phyloP scores from a whole-genome alignment of 2,797 vertebrate genomes.

The Valencia hispanica region DNA sequence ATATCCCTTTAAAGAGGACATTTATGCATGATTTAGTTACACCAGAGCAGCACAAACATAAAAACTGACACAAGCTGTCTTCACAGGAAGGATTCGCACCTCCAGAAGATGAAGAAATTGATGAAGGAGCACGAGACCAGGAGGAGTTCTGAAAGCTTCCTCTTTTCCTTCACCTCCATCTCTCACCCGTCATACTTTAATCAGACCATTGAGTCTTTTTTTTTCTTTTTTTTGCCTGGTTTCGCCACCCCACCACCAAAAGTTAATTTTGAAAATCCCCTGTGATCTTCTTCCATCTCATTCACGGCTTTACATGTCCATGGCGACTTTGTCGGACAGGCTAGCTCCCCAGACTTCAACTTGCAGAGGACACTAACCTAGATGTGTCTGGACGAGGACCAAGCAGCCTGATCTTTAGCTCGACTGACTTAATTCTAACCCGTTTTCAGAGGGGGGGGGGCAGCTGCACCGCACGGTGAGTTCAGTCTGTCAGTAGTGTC shows the following conservation, averaged over 20 bases:
- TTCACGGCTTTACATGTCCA: conserved; percentile 42
- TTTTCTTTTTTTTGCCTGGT: conserved; percentile 19
- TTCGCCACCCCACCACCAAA: background rate
- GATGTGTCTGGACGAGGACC: conserved; percentile 45
- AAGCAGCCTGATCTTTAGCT: conserved; percentile 40
- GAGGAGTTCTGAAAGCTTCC: conserved; percentile 87
- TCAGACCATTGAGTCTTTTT: conserved; percentile 35
- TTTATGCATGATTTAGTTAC: background rate
- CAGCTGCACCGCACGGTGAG: conserved; percentile 24
- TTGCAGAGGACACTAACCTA: conserved; percentile 44
- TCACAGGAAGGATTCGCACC: conserved; percentile 92
- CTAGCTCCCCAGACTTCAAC: conserved; percentile 42
- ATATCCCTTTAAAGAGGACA: no score
- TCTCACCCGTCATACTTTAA: conserved; percentile 36
- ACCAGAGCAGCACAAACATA: background rate
- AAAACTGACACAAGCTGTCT: conserved; percentile 27
- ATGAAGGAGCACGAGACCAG: conserved; percentile 85
- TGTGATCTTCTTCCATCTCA: conserved; percentile 22
- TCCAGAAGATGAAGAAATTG: conserved; percentile 90
- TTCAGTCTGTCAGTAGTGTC: conserved; percentile 32
- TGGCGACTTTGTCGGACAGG: conserved; percentile 41
- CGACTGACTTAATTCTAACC: conserved; percentile 42
- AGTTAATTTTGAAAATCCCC: conserved; percentile 31
- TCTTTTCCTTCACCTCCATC: conserved; percentile 21
- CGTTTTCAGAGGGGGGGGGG: conserved; percentile 30